These are phyloP conservation scores for Rynchops niger DNA, from an alignment of 2,113 vertebrate genomes.

Conservation along the genomic window DNA sequence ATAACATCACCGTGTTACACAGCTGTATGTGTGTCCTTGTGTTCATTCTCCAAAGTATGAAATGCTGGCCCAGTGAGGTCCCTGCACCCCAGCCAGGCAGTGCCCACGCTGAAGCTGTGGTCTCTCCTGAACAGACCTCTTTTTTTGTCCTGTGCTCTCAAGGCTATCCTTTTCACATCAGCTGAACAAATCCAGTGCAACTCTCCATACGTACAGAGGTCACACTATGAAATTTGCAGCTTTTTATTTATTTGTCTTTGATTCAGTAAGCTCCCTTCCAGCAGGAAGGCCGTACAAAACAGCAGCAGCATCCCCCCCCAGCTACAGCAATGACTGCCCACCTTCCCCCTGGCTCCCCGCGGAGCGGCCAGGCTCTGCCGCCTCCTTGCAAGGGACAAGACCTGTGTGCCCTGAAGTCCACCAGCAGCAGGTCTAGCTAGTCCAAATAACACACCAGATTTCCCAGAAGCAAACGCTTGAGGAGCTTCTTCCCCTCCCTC, in stretches of 20 bases:
- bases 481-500: background rate
- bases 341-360: background rate
- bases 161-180: background rate
- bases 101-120: rapidly evolving
- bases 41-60: background rate
- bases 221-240: background rate
- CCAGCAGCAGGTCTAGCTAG: background rate
- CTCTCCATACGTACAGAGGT: background rate
- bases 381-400: background rate
- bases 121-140: background rate
- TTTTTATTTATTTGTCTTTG: background rate
- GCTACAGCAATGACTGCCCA: background rate
- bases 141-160: background rate
- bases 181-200: background rate
- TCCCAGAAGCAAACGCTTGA: background rate
- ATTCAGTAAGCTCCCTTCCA: background rate
- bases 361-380: background rate
- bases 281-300: background rate
- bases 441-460: background rate
- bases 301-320: background rate
- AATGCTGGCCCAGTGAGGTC: background rate
- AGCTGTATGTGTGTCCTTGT: background rate
- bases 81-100: background rate
- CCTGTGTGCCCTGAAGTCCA: rapidly evolving
- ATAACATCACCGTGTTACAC: background rate